Evolutionary conservation across 2,888 invertebrate genomes (phyloP), one percentile per base, ranked within the genome.

Genomic region (Crematogaster levior): DNA sequence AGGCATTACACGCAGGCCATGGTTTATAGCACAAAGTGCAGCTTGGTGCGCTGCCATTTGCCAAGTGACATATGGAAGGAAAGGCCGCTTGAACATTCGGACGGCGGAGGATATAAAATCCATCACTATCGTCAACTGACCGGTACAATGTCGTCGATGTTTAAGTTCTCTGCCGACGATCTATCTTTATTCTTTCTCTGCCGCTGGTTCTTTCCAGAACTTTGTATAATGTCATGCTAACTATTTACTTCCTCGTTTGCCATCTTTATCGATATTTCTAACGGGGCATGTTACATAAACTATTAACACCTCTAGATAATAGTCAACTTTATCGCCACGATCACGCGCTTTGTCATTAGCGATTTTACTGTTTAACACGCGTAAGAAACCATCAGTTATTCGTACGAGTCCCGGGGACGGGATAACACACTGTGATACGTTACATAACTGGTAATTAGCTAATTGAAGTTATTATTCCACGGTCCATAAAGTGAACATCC

Each of bases 1-100:
- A 81, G 72, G 86, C 83, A 87, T 90, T 89, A 90, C 86, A 84
- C 82, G 84, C 80, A 80, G 85, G 21, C 77, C 82, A 84, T 89
- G 86, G 88, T 92, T 93, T 92, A 90, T 90, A 85, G 89, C 90
- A 81, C 80, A 90, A 90, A 91, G 86, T 89, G 86, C 85, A 73
- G 48, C 79, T 68, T 74, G 82, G 83, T 43, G 30, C 56, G 46
- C 77, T 84, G 66, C 84, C 85, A 84, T 85, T 89, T 80, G 81
- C 84, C 75, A 66, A 81, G 87, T 89, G 91, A 91, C 91, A 89
- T 87, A 85, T 86, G 65, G 37, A 68, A 83, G 79, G 56, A 51
- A 56, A 81, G 66, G 58, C 75, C 60, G 84, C 70, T 83, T 83
- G 75, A 66, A 88, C 77, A 83, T 81, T 66, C 66, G 83, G 80